Conservation (phyloP, 1,140 invertebrate genomes). For the Drosophila funebris region DNA sequence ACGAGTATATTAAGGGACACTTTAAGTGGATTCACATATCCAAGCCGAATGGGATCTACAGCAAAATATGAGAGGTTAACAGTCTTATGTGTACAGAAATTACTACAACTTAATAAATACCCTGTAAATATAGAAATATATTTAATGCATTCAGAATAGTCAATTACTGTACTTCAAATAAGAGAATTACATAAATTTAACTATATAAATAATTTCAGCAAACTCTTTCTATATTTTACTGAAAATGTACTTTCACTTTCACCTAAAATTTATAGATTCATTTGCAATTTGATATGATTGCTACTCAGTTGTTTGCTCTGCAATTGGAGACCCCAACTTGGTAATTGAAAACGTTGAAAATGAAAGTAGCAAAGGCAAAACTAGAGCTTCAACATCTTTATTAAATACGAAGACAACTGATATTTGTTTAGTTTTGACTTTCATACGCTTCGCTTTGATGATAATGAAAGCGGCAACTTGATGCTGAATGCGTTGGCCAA, state of each 20-base stretch:
- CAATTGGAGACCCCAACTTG: slow-evolving; percentile 2
- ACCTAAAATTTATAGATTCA: too few relatives aligned
- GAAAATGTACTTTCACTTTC: too few relatives aligned
- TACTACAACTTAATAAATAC: not conserved
- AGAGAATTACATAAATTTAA: too few relatives aligned
- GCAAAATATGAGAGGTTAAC: not conserved
- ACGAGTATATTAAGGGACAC: slow-evolving; percentile 1
- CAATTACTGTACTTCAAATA: too few relatives aligned
- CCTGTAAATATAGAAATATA: not conserved
- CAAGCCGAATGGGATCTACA: not conserved
- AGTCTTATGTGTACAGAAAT: not conserved
- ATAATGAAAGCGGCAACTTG: slow-evolving; percentile 66
- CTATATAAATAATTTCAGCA: too few relatives aligned
- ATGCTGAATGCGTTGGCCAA: slow-evolving; percentile 58
- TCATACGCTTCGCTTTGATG: slow-evolving; percentile 19
- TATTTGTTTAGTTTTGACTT: slow-evolving; percentile 13
- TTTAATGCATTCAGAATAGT: too few relatives aligned
- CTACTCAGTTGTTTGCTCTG: not conserved
- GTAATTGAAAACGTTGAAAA: slow-evolving; percentile 37
- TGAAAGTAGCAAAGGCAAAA: not conserved
- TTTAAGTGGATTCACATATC: not conserved
- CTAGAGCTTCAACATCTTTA: not conserved
- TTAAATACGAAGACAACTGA: not conserved
- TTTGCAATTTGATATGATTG: too few relatives aligned
- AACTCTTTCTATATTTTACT: too few relatives aligned